Evolutionary conservation across 2,888 invertebrate species (phyloP), one percentile per base, ranked within the genome.

Genomic region (Aethes cnicana): DNA sequence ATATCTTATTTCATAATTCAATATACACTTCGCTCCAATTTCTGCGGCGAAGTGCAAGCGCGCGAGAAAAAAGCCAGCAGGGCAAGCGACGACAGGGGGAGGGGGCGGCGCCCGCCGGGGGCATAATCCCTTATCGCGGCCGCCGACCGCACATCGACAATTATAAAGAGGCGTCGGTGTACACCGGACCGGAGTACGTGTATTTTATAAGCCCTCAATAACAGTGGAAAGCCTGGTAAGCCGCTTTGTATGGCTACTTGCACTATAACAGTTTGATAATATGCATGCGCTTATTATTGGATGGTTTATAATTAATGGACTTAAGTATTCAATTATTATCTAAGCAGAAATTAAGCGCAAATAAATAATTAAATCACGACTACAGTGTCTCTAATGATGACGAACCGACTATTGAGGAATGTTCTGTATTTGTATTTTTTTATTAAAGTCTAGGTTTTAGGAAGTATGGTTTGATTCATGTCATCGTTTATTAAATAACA

Each of bases 1-100:
- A 77, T 77, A 76, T 79, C 77, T 77, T 79, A 77, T 80, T 83
- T 83, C 79, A 83, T 85, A 84, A 88, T 84, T 85, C 84, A 85
- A 84, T 82, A 78, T 74, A 77, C 76, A 73, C 74, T 71, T 60
- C 72, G 72, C 70, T 65, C 64, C 62, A 64, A 62, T 66, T 64
- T 61, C 63, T 72, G 74, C 69, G 71, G 76, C 69, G 74, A 74
- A 85, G 77, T 81, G 83, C 82, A 83, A 79, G 79, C 75, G 75
- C 74, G 70, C 77, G 78, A 73, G 80, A 81, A 82, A 84, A 85
- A 83, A 78, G 77, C 75, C 69, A 72, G 71, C 72, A 63, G 72
- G 72, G 71, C 67, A 67, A 66, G 62, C 61, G 59, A 46, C 44
- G 46, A 64, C 61, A 58, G 57, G 58, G 62, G 57, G 56, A 36